These are phyloP conservation scores for Hiodon alosoides DNA, from an alignment of 2,113 vertebrate genomes.

Conservation along the genomic window DNA sequence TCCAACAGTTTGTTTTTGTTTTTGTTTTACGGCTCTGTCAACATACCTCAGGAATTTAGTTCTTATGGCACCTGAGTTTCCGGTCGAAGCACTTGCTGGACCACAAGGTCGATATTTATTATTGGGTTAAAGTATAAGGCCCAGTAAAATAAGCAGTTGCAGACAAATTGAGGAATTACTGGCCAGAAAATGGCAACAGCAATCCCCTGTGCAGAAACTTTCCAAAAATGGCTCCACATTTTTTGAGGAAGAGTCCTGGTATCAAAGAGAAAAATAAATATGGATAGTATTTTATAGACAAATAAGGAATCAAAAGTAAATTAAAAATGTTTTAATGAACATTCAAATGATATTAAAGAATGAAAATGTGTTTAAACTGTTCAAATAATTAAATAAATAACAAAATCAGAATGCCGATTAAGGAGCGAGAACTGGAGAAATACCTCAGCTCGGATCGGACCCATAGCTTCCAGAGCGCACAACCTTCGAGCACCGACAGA, in stretches of 20 bases:
- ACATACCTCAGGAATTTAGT: neutral
- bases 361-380: neutral
- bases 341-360: no score
- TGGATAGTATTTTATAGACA: neutral
- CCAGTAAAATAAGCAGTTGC: conserved; percentile 93
- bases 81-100: conserved; percentile 76
- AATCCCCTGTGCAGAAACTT: conserved; percentile 76
- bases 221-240: conserved; percentile 90
- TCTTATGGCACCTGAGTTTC: conserved; percentile 66
- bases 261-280: conserved; percentile 23
- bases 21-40: neutral
- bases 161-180: conserved; percentile 84
- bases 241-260: conserved; percentile 72
- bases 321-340: neutral
- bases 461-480: conserved; percentile 81
- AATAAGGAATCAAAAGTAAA: neutral
- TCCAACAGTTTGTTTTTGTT: neutral
- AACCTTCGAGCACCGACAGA: conserved; percentile 78
- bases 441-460: conserved; percentile 75
- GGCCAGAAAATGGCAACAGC: conserved; percentile 85
- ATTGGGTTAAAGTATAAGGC: conserved; percentile 88
- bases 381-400: neutral
- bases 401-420: neutral
- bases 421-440: neutral
- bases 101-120: conserved; percentile 85